phyloP scores from a whole-genome alignment of 2,797 vertebrate species.

The Rhadinocentrus ornatus region DNA sequence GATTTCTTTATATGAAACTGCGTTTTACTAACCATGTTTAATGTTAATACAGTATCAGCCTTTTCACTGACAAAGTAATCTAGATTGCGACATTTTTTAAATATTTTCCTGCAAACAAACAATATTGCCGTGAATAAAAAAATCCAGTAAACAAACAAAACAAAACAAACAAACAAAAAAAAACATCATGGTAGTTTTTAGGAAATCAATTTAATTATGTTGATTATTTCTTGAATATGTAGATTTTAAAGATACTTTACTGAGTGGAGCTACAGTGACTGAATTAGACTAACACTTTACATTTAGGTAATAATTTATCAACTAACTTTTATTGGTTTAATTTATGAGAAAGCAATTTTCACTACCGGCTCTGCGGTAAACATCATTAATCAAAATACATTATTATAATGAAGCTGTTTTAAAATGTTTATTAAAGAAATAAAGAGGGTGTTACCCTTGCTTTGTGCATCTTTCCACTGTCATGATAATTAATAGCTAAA shows the following conservation, averaged over 20 bases:
- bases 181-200: constrained; percentile 28
- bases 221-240: constrained; percentile 72
- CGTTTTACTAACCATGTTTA: constrained; percentile 31
- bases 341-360: constrained; percentile 87
- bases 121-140: no score
- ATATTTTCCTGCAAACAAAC: background rate
- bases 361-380: constrained; percentile 82
- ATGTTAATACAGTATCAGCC: background rate
- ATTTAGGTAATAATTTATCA: constrained; percentile 85
- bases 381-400: constrained; percentile 89
- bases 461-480: constrained; percentile 81
- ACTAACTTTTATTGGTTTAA: constrained; percentile 86
- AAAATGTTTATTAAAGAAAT: constrained; percentile 86
- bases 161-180: no score
- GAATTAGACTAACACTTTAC: constrained; percentile 82
- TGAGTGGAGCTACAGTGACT: constrained; percentile 67
- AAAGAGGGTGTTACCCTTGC: constrained; percentile 81
- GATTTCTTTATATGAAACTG: constrained; percentile 28
- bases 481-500: constrained; percentile 82
- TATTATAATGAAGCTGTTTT: constrained; percentile 88
- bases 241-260: constrained; percentile 69
- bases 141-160: no score
- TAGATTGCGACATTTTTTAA: background rate
- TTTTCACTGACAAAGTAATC: background rate
- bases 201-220: constrained; percentile 65